Evolutionary conservation across 1,140 invertebrate genomes (phyloP).

Genomic region (Drosophila grimshawi): DNA sequence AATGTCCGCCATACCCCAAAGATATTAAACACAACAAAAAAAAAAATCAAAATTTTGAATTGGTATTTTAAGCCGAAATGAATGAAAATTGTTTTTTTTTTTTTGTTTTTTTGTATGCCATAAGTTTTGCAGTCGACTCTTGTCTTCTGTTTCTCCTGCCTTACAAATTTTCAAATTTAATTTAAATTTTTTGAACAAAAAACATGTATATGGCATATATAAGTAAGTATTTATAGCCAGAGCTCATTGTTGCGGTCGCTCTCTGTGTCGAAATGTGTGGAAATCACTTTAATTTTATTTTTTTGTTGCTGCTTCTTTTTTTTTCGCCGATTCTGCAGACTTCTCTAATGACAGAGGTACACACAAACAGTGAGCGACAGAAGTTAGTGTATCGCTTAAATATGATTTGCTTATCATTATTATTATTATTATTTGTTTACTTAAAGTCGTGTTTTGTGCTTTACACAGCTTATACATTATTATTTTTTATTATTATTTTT

Average conservation of each 20-base stretch:
- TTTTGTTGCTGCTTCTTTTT: conserved; percentile 15
- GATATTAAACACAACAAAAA: conserved; percentile 21
- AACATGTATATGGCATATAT: conserved; percentile 57
- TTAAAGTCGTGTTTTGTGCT: conserved; percentile 9
- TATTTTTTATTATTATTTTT: background rate
- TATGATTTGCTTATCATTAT: background rate
- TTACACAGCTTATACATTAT: background rate
- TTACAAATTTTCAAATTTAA: conserved; percentile 56
- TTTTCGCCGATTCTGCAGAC: conserved; percentile 60
- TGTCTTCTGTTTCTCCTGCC: conserved; percentile 25
- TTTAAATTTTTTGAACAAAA: conserved; percentile 38
- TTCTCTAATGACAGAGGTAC: conserved; percentile 68
- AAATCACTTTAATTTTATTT: conserved; percentile 70
- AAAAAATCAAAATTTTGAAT: conserved; percentile 8
- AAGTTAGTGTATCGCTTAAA: background rate
- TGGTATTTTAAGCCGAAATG: conserved; percentile 37
- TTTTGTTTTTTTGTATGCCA: conserved; percentile 39
- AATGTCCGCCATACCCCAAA: conserved; percentile 39
- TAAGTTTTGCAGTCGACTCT: conserved; percentile 59
- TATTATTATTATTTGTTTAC: background rate
- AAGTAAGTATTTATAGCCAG: conserved; percentile 68
- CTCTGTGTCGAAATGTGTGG: conserved; percentile 59
- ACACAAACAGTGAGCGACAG: conserved; percentile 26
- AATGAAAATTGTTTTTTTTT: conserved; percentile 21
- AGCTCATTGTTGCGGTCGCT: conserved; percentile 72